These are phyloP conservation scores for Varanus komodoensis DNA, from an alignment of 2,113 vertebrate genomes.

Conservation along the genomic window DNA sequence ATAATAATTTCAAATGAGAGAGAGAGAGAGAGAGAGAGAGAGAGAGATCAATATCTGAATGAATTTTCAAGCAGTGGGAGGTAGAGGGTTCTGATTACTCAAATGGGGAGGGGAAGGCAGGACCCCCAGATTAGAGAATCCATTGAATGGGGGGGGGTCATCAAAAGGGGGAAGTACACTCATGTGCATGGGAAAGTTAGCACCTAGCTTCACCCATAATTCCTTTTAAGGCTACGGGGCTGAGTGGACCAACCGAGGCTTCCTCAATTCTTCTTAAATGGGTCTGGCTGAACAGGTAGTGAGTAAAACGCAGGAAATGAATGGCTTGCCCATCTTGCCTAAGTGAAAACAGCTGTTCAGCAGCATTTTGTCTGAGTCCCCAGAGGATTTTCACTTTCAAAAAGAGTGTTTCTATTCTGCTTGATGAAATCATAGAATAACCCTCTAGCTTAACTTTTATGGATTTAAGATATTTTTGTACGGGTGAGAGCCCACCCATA, in stretches of 20 bases:
- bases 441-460: background rate
- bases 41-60: too few species aligned
- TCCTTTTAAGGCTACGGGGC: background rate
- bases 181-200: background rate
- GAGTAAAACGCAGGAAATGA: constrained; percentile 1
- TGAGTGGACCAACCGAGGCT: background rate
- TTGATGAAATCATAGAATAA: too few species aligned
- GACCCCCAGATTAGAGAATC: background rate
- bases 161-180: background rate
- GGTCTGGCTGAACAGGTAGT: background rate
- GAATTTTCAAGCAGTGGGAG: too few species aligned
- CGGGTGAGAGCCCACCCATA: background rate
- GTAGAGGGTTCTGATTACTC: too few species aligned
- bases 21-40: too few species aligned
- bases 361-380: background rate
- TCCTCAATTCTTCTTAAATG: background rate
- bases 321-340: background rate
- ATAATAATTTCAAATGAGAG: too few species aligned
- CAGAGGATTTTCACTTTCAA: too few species aligned
- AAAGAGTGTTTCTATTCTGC: background rate
- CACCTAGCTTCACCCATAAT: background rate
- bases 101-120: too few species aligned
- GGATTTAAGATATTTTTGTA: background rate
- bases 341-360: background rate
- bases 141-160: background rate